A percentile compares a stretch with the other conserved stretches of the same genome.
Conservation (phyloP, 2,797 vertebrate genomes). For the Bovichtus variegatus region DNA sequence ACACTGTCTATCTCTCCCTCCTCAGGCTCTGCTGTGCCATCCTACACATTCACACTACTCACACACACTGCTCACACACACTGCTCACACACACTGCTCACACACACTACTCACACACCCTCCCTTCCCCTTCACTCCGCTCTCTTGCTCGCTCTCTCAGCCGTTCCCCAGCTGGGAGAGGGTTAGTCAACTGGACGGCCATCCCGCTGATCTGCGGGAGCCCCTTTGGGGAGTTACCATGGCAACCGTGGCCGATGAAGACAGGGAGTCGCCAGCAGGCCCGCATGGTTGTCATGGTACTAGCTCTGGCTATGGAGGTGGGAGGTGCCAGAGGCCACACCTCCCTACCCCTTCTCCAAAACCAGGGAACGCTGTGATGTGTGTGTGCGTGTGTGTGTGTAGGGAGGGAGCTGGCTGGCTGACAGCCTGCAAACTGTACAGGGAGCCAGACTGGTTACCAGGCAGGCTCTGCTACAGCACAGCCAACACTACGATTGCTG, state of each 20-base stretch:
- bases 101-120: conserved; percentile 50
- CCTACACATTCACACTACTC: conserved; percentile 67
- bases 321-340: conserved; percentile 84
- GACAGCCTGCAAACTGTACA: conserved; percentile 64
- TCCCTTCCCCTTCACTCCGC: conserved; percentile 56
- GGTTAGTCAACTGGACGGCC: conserved; percentile 88
- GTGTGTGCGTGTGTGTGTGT: background rate
- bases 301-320: conserved; percentile 79
- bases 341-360: conserved; percentile 75
- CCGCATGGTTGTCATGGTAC: conserved; percentile 87
- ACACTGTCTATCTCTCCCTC: conserved; percentile 43
- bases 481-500: conserved; percentile 49
- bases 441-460: conserved; percentile 78
- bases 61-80: conserved; percentile 31
- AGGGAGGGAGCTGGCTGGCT: conserved; percentile 57
- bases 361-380: conserved; percentile 58
- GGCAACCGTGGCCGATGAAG: conserved; percentile 86
- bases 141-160: conserved; percentile 70
- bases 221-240: conserved; percentile 87
- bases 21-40: conserved; percentile 71
- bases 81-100: conserved; percentile 41
- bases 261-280: conserved; percentile 88
- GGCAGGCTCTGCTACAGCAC: conserved; percentile 71
- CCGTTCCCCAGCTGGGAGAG: conserved; percentile 84
- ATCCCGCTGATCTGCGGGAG: conserved; percentile 86